A percentile compares a stretch with the other conserved stretches of the same genome.
These are phyloP conservation scores for Campopleginae sp. DNA, from an alignment of 2,888 invertebrate genomes.

Conservation along the genomic window DNA sequence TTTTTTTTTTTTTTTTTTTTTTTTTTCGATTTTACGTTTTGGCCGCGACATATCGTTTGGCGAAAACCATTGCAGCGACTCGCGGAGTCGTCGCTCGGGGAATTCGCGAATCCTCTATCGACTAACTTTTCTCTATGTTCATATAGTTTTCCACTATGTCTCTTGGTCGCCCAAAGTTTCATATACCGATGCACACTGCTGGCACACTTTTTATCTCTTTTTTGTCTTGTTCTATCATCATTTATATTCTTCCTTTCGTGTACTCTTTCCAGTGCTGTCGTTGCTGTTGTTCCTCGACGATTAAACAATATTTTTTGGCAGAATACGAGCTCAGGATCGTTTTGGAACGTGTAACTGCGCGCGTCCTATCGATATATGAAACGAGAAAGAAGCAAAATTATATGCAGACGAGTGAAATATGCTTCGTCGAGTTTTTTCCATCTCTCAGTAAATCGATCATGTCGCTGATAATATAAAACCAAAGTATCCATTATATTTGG, in stretches of 20 bases:
- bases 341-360: background rate
- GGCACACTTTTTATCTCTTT: constrained; percentile 61
- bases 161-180: constrained; percentile 45
- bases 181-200: constrained; percentile 54
- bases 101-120: constrained; percentile 52
- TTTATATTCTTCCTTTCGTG: constrained; percentile 13
- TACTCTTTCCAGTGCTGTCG: background rate
- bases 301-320: constrained; percentile 49
- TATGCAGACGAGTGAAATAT: background rate
- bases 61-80: constrained; percentile 13
- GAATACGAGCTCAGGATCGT: background rate
- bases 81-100: constrained; percentile 37
- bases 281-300: constrained; percentile 26
- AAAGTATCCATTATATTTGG: background rate
- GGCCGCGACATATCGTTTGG: constrained; percentile 40
- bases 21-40: constrained; percentile 8
- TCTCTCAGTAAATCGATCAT: background rate
- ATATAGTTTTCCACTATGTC: constrained; percentile 38
- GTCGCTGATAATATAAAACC: background rate
- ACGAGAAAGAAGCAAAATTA: constrained; percentile 4
- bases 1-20: constrained; percentile 25
- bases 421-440: background rate
- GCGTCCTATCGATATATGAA: constrained; percentile 16
- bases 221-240: constrained; percentile 27
- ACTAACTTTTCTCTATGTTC: constrained; percentile 52